A percentile compares a stretch with the other conserved stretches of the same genome.
phyloP scores from a whole-genome alignment of 1,140 invertebrate genomes.

The Lamellibrachia luymesi region DNA sequence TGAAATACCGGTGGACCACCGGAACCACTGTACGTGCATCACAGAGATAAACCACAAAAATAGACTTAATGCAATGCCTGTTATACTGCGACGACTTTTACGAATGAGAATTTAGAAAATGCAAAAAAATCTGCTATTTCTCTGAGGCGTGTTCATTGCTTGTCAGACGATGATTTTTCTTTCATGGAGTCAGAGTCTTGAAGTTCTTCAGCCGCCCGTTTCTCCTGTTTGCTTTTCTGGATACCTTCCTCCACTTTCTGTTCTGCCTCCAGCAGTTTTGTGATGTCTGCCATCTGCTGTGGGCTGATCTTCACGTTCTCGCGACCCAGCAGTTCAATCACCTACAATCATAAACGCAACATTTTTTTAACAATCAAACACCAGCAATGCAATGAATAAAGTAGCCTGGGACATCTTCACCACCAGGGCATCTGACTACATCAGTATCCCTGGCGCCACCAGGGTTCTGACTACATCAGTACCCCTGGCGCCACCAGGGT shows the following conservation, averaged over 20 bases:
- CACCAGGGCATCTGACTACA: too few relatives aligned
- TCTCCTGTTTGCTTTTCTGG: not conserved
- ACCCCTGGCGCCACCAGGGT: too few relatives aligned
- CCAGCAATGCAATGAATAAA: too few relatives aligned
- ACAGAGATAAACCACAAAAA: not conserved
- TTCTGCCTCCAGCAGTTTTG: slow-evolving; percentile 2
- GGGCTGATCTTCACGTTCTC: slow-evolving; percentile 2
- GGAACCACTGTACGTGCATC: not conserved
- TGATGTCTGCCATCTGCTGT: slow-evolving; percentile 11
- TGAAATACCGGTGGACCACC: not conserved
- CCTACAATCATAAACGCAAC: not conserved
- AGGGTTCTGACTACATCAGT: too few relatives aligned
- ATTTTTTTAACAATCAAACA: not conserved
- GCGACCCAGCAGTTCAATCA: slow-evolving; percentile 7
- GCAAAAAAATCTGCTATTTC: not conserved
- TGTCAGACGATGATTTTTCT: not conserved
- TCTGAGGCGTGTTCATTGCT: not conserved
- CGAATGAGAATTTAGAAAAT: not conserved
- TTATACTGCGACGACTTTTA: too few relatives aligned
- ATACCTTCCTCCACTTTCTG: slow-evolving; percentile 9
- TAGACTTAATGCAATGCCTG: not conserved
- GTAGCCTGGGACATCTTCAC: too few relatives aligned
- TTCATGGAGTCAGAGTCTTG: not conserved
- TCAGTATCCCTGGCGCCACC: too few relatives aligned
- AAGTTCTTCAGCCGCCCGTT: not conserved